Base-by-base conservation (phyloP, 2,113 vertebrate species). In the Bettongia penicillata region DNA sequence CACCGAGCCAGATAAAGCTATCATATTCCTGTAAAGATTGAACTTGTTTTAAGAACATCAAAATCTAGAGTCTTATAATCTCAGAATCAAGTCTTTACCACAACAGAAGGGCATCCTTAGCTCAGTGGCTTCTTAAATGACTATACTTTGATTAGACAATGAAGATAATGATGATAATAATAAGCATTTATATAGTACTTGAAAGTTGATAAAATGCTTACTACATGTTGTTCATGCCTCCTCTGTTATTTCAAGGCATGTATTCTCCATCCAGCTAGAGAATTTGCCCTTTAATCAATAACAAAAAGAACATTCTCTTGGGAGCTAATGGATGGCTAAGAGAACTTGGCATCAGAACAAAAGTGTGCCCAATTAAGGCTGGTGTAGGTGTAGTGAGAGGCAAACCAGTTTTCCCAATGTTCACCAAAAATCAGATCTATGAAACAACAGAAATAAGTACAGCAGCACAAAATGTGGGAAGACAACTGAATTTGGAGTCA, bases 211-310 rank as follows among this genome's bases (percentile, higher is more conserved):
- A 22, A 84, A 84, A 84, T 84, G n/a, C 68, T 84, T 84, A 84
- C 16, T 84, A 19, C 91, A 93, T 91, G 90, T n/a, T 93, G 26
- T 57, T 51, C 55, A 93, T 89, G 61, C 37, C 1, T 22, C 53
- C 57, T 93, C 37, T 96, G 95, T 96, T 97, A 98, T 98, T 98
- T 95, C 57, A 91, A 93, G 97, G 97, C 93, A 95, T 94, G 89
- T 49, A 93, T 91, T 97, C 94, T 95, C 98, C 98, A 95, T 96
- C 97, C 96, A n/a, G 0, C 94, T 95, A 92, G 93, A 95, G 96
- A 94, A 96, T 31, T 91, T 98, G 93, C 93, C 97, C 97, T 98
- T 97, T 96, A 98, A 97, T 98, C 98, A 98, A 95, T 98, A 98
- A 97, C 93, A 97, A 98, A 96, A 51, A 90, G 92, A 92, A 90